Evolutionary conservation across 2,888 invertebrate genomes (phyloP), one percentile per base, ranked within the genome.

Genomic region (Auanema sp.): DNA sequence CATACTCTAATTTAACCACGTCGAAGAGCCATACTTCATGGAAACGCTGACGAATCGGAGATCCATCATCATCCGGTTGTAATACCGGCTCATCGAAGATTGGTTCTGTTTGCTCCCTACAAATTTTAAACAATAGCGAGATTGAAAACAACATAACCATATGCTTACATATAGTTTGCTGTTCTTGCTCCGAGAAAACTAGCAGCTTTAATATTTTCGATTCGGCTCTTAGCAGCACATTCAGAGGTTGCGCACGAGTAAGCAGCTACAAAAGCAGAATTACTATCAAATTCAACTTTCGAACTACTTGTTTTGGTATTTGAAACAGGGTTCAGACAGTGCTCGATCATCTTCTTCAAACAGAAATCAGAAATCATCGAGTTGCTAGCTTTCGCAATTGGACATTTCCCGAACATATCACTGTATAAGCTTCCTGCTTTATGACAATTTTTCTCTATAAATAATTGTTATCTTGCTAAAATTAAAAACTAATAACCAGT

Each of bases 21-120:
- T 81, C 77, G 49, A 81, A 81, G n/a, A 79, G 68, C 81, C 80
- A 81, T 3, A 79, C 79, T 65, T 81, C 80, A 8, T 78, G 79
- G 55, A 81, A 81, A 55, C 71, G 66, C 49, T 69, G 61, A 6
- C 73, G 53, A 11, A 72, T 33, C 42, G 58, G 60, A 12, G 58
- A 50, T 51, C 25, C 56, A 16, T 51, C 60, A 24, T 53, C 52
- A 44, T 21, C 41, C 14, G 42, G 52, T 10, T 60, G 12, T 49
- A 42, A 47, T 42, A 60, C 64, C 1, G 66, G 59, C 18, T 66
- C 68, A 44, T 65, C 56, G 44, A 63, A 54, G 21, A 47, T 47
- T 18, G 21, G 47, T 11, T 2, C 33, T 8, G 33, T 8, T 33
- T 3, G 4, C 4, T 8, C 8, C 33, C 33, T 33, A 33, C 33